Conservation (phyloP, 2,113 vertebrate species). For the Channa maculata region DNA sequence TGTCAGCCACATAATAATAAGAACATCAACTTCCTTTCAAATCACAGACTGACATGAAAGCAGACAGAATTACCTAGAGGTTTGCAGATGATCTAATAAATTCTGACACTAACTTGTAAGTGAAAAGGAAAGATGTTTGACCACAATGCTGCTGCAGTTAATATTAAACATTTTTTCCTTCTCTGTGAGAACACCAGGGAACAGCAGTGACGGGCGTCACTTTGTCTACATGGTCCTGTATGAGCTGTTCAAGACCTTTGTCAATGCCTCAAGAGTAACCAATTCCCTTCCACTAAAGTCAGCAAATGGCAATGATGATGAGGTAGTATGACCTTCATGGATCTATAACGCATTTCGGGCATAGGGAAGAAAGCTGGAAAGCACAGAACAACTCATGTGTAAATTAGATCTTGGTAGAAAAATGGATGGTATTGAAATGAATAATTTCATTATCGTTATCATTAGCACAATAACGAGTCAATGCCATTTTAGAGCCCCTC, state of each 20-base stretch:
- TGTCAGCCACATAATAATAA: slow-evolving; percentile 16
- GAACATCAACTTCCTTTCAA: slow-evolving; percentile 10
- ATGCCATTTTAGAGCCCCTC: neutral
- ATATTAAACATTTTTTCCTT: slow-evolving; percentile 56
- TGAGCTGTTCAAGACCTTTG: slow-evolving; percentile 47
- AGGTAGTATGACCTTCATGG: slow-evolving; percentile 24
- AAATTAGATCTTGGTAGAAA: slow-evolving; percentile 58
- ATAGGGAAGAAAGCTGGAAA: neutral
- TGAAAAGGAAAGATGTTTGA: slow-evolving; percentile 36
- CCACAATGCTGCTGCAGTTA: slow-evolving; percentile 47
- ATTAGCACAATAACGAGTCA: slow-evolving; percentile 11
- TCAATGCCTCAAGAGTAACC: slow-evolving; percentile 31
- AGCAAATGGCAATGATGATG: slow-evolving; percentile 27
- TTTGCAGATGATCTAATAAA: slow-evolving; percentile 35
- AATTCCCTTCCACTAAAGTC: slow-evolving; percentile 39
- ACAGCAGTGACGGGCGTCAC: slow-evolving; percentile 46
- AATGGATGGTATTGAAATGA: slow-evolving; percentile 32
- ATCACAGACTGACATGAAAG: slow-evolving; percentile 25
- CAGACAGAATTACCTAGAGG: slow-evolving; percentile 33
- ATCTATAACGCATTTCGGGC: slow-evolving; percentile 43
- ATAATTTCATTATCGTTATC: slow-evolving; percentile 31
- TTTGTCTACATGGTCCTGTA: slow-evolving; percentile 50
- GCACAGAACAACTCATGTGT: slow-evolving; percentile 26
- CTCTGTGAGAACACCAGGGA: slow-evolving; percentile 27
- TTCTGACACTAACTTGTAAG: slow-evolving; percentile 32